phyloP scores from a whole-genome alignment of 2,797 vertebrate genomes.

The Smutsia temminckii region DNA sequence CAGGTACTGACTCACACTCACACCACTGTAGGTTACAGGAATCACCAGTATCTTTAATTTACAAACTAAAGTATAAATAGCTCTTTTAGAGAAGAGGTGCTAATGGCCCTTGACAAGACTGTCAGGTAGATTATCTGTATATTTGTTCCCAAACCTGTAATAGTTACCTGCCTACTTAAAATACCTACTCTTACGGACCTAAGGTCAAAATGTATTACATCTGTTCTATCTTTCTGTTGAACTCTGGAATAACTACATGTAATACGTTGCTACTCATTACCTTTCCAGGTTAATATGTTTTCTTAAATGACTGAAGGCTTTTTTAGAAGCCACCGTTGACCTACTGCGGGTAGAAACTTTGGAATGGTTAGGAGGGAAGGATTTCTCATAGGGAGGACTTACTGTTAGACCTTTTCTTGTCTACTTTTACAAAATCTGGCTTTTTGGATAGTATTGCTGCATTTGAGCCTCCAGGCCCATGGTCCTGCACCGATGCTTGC shows the following conservation, averaged over 20 bases:
- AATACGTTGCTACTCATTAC: neutral
- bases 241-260: neutral
- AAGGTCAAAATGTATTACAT: neutral
- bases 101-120: neutral
- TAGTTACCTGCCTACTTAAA: neutral
- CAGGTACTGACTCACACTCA: neutral
- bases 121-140: neutral
- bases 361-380: neutral
- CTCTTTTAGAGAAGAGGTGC: neutral
- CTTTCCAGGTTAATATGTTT: neutral
- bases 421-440: neutral
- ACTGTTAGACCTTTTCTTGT: neutral
- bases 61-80: neutral
- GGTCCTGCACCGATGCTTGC: neutral
- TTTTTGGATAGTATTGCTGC: neutral
- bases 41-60: neutral
- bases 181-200: neutral
- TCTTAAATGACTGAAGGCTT: neutral
- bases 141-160: neutral
- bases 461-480: neutral
- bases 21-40: neutral
- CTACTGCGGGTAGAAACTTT: neutral
- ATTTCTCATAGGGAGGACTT: neutral
- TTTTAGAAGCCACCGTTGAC: neutral
- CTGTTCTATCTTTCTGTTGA: neutral